Evolutionary conservation across 2,888 invertebrate genomes (phyloP).

Genomic region (Byasa hedistus): DNA sequence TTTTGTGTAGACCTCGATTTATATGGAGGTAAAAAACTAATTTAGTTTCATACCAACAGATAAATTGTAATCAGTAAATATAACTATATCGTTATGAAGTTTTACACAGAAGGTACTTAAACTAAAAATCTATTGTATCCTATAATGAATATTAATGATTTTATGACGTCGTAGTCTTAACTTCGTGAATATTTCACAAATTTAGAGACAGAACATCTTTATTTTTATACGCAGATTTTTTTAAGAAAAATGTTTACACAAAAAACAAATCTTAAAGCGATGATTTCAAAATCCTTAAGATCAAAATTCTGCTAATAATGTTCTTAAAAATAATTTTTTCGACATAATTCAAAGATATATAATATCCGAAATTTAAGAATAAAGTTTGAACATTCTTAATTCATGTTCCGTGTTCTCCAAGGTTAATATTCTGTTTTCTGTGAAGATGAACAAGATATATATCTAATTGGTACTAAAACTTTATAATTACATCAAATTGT

Average conservation of each 20-base stretch:
- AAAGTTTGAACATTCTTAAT: neutral
- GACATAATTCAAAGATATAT: neutral
- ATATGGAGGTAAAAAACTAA: neutral
- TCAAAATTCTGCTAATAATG: too few species aligned
- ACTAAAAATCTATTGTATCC: neutral
- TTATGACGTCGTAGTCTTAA: neutral
- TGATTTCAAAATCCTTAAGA: too few species aligned
- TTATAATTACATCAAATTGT: conserved; percentile 34
- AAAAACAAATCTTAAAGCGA: too few species aligned
- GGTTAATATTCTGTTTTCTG: conserved; percentile 49
- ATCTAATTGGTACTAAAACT: conserved; percentile 57
- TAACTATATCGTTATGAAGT: neutral
- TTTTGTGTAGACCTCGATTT: neutral
- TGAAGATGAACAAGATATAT: conserved; percentile 49
- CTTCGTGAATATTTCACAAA: too few species aligned
- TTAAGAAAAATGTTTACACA: too few species aligned
- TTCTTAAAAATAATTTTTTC: neutral
- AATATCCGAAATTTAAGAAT: neutral
- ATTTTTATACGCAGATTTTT: too few species aligned
- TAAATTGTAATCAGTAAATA: neutral
- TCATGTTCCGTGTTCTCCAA: conserved; percentile 39
- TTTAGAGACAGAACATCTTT: too few species aligned
- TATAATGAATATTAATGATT: neutral
- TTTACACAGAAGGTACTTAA: neutral
- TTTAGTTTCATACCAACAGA: too few species aligned